Evolutionary conservation across 2,797 vertebrate genomes (phyloP).

Genomic region (Buphagus erythrorhynchus): DNA sequence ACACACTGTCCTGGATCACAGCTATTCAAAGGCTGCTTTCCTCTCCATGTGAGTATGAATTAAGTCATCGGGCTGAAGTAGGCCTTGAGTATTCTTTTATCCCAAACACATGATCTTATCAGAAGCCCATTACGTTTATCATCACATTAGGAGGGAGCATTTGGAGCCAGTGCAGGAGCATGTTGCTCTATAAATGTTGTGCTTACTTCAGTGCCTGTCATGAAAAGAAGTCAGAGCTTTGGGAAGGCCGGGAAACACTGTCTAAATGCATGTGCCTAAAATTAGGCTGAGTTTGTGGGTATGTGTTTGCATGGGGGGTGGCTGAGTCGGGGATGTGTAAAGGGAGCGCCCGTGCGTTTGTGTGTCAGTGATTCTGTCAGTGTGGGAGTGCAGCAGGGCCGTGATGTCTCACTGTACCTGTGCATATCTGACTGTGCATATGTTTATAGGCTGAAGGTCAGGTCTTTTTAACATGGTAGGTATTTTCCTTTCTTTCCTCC

Average conservation of each 20-base stretch:
- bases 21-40: conserved; percentile 16
- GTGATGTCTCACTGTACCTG: background rate
- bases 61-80: conserved; percentile 43
- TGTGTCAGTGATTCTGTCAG: background rate
- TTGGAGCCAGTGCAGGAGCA: conserved; percentile 40
- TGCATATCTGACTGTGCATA: background rate
- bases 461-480: background rate
- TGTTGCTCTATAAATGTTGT: conserved; percentile 26
- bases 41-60: conserved; percentile 48
- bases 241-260: background rate
- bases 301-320: background rate
- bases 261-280: background rate
- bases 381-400: background rate
- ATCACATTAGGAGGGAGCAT: conserved; percentile 19
- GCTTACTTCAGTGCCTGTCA: conserved; percentile 5
- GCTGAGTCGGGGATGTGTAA: background rate
- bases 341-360: background rate
- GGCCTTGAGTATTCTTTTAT: conserved; percentile 35
- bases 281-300: conserved; percentile 23
- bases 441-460: background rate
- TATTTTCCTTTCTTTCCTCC: background rate
- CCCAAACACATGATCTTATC: conserved; percentile 55
- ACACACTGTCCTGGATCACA: conserved; percentile 30
- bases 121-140: conserved; percentile 48
- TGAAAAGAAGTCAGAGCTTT: background rate